phyloP scores from a whole-genome alignment of 2,888 invertebrate species.

The Microplitis manilae region DNA sequence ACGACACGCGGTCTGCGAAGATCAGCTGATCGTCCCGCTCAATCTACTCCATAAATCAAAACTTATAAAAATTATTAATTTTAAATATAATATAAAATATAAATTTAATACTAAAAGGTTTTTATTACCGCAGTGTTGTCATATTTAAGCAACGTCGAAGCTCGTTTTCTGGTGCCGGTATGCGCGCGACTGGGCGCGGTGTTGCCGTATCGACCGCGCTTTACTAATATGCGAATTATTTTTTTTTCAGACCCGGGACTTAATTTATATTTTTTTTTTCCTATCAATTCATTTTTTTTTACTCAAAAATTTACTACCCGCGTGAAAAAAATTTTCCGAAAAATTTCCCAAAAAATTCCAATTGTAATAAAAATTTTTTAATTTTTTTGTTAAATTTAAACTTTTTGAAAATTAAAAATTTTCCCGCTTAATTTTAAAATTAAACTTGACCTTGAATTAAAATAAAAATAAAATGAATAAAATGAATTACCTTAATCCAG shows the following conservation, averaged over 20 bases:
- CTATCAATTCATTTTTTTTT: not conserved
- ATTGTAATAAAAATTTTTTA: no score
- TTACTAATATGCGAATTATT: constrained; percentile 50
- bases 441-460: not conserved
- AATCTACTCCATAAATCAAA: no score
- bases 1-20: constrained; percentile 68
- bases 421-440: not conserved
- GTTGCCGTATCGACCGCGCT: constrained; percentile 70
- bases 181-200: constrained; percentile 63
- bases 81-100: no score
- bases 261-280: not conserved
- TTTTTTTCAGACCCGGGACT: not conserved
- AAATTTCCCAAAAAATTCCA: no score
- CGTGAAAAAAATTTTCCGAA: no score
- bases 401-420: not conserved
- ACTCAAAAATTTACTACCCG: no score
- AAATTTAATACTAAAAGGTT: not conserved
- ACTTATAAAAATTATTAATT: no score
- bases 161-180: constrained; percentile 55
- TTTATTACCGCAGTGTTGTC: constrained; percentile 51
- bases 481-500: constrained; percentile 87
- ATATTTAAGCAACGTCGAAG: constrained; percentile 36
- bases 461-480: no score
- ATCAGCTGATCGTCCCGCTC: constrained; percentile 58
- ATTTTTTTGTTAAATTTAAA: no score